Percentiles rank a stretch among this genome's conserved stretches.
These are phyloP conservation scores for Scolopax mira DNA, from an alignment of 2,113 vertebrate genomes.

Conservation along the genomic window DNA sequence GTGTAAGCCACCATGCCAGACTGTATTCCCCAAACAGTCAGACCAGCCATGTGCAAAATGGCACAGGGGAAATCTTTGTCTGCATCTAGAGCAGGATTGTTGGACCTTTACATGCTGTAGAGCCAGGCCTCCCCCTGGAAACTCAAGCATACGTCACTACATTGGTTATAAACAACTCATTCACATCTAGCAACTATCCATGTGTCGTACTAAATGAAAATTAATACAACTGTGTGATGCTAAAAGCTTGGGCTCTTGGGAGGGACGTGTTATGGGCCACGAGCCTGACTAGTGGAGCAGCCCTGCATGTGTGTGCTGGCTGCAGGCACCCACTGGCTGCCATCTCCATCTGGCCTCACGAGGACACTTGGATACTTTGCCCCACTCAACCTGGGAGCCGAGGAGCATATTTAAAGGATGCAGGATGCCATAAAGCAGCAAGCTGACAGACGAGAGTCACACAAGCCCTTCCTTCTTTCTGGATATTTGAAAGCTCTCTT, in stretches of 20 bases:
- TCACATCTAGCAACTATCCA: not conserved
- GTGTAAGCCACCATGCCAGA: not conserved
- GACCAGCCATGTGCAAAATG: not conserved
- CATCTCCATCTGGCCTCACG: not conserved
- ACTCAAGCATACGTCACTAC: not conserved
- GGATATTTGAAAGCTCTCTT: not conserved
- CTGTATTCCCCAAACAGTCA: not conserved
- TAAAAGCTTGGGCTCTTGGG: not conserved
- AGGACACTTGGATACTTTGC: not conserved
- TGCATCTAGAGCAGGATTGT: not conserved
- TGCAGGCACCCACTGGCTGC: not conserved
- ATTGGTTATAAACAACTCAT: not conserved
- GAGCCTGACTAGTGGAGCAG: not conserved
- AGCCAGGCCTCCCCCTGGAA: not conserved
- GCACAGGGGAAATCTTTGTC: not conserved
- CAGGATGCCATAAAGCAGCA: not conserved
- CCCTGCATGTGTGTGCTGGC: fast-evolving
- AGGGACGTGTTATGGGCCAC: not conserved
- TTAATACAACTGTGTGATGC: not conserved
- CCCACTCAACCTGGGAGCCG: fast-evolving
- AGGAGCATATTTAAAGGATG: not conserved
- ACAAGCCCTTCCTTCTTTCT: constrained; percentile 28
- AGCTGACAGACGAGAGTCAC: not conserved
- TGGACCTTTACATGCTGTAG: not conserved
- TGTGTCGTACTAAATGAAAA: not conserved